Evolutionary conservation across 1,140 invertebrate genomes (phyloP).

Genomic region (Oppia nitens): DNA sequence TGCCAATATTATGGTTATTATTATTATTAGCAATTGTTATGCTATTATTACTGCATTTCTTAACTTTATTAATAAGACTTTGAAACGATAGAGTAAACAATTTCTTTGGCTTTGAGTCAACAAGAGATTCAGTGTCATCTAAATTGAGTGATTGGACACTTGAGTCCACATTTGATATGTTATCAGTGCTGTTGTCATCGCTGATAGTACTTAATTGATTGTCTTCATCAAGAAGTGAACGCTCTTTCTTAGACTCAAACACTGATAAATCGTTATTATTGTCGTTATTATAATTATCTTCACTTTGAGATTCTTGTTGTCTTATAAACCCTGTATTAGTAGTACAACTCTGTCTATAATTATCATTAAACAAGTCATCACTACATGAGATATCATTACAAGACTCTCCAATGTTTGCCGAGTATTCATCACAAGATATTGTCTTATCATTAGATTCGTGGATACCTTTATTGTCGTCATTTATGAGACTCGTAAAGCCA

Average conservation of each 20-base stretch:
- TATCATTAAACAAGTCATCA: not conserved
- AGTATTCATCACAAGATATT: too few relatives aligned
- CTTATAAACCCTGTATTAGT: not conserved
- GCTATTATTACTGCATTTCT: conserved; percentile 27
- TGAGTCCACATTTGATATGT: too few relatives aligned
- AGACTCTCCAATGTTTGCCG: not conserved
- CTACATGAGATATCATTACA: not conserved
- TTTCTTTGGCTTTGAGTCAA: conserved; percentile 43
- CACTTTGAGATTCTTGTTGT: not conserved
- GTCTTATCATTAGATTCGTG: not conserved
- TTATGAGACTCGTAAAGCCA: not conserved
- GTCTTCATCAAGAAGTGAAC: not conserved
- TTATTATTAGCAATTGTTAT: not conserved
- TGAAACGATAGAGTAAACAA: conserved; percentile 42
- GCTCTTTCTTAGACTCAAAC: not conserved
- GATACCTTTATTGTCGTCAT: not conserved
- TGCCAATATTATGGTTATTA: not conserved
- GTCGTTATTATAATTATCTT: too few relatives aligned
- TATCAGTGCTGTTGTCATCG: not conserved
- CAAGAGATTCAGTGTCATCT: not conserved
- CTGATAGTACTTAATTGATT: not conserved
- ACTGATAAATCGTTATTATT: not conserved
- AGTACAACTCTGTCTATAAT: not conserved
- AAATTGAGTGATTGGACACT: not conserved
- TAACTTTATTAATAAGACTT: conserved; percentile 38